These are phyloP conservation scores for Riparia riparia DNA, from an alignment of 2,113 vertebrate species.

Conservation along the genomic window DNA sequence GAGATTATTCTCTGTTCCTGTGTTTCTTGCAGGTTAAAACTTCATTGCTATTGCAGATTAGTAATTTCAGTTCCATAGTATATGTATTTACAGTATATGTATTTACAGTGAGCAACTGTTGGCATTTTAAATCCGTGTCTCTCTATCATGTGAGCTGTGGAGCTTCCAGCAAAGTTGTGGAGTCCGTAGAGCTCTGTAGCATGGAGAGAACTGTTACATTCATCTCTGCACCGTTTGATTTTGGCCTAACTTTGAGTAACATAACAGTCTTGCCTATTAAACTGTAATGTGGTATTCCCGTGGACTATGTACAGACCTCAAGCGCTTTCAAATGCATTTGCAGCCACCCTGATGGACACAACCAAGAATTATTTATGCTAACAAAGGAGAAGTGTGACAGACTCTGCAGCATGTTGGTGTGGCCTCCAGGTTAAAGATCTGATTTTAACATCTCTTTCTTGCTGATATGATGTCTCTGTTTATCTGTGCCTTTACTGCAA, in stretches of 20 bases:
- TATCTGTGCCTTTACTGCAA: background rate
- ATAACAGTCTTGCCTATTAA: background rate
- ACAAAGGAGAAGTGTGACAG: background rate
- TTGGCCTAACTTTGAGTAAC: background rate
- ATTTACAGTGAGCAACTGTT: background rate
- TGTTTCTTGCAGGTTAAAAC: background rate
- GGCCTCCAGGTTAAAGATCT: background rate
- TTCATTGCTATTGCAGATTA: background rate
- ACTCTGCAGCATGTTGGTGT: fast-evolving
- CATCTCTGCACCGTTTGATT: fast-evolving
- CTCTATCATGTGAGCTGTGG: background rate
- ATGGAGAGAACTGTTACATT: background rate
- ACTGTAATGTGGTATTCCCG: background rate
- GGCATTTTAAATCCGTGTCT: background rate
- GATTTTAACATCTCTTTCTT: background rate
- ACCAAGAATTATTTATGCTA: background rate
- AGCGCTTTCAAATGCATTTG: background rate
- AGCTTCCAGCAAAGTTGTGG: background rate
- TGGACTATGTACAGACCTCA: fast-evolving
- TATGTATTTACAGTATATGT: background rate
- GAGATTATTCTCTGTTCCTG: background rate
- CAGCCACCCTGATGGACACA: background rate
- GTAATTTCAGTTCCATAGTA: background rate
- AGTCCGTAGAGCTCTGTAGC: background rate
- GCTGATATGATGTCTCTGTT: background rate